A percentile compares a stretch with the other conserved stretches of the same genome.
Conservation (phyloP, 2,113 vertebrate species). For the Oreochromis tanganicae region DNA sequence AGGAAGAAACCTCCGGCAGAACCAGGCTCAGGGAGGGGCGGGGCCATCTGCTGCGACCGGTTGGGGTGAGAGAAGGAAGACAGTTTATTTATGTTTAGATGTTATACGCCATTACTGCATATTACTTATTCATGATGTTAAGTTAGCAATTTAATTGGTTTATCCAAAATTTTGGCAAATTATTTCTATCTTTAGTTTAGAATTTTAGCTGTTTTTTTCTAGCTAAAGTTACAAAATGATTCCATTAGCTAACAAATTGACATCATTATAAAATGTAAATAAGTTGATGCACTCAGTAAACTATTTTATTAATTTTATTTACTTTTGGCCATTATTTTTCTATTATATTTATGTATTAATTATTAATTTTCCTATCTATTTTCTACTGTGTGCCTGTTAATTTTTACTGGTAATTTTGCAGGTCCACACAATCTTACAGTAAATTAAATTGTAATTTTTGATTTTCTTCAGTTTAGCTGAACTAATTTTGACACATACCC, state of each 20-base stretch:
- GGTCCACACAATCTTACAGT: background rate
- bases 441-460: background rate
- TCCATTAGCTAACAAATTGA: background rate
- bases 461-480: background rate
- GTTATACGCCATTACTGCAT: background rate
- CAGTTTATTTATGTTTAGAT: background rate
- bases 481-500: background rate
- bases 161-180: background rate
- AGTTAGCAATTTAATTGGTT: background rate
- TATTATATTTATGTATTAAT: background rate
- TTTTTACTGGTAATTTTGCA: background rate
- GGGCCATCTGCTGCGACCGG: fast-evolving
- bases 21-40: background rate
- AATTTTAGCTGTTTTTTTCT: background rate
- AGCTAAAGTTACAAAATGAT: background rate
- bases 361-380: background rate
- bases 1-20: background rate
- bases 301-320: background rate
- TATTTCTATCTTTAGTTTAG: background rate
- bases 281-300: background rate
- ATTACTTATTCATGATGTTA: background rate
- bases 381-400: background rate
- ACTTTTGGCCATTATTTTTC: background rate
- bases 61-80: background rate
- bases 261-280: background rate